Conservation (phyloP, 2,797 vertebrate genomes). For the Phoebastria nigripes region DNA sequence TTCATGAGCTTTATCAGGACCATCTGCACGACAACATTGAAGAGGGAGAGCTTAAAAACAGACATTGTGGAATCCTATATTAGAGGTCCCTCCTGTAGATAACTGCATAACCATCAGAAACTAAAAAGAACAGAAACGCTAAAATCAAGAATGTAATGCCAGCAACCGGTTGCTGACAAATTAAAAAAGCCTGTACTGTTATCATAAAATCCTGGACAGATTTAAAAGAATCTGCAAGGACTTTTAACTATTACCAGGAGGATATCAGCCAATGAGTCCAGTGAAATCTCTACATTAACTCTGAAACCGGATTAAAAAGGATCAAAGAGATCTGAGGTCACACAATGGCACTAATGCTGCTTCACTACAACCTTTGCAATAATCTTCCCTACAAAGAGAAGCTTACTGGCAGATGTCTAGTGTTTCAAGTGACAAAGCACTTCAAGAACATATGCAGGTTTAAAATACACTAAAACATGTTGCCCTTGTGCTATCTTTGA, state of each 20-base stretch:
- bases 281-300: not conserved
- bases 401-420: conserved; percentile 37
- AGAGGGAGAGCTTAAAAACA: not conserved
- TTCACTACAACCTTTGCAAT: not conserved
- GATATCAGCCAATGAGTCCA: not conserved
- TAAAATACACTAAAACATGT: conserved; percentile 48
- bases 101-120: not conserved
- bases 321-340: conserved; percentile 4
- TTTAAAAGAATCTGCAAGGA: not conserved
- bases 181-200: not conserved
- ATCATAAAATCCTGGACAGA: not conserved
- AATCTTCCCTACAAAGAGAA: not conserved
- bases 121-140: not conserved
- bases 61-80: not conserved
- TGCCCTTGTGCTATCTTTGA: conserved; percentile 46
- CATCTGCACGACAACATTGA: not conserved
- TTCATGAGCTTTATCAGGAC: not conserved
- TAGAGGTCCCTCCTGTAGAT: not conserved
- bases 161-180: not conserved
- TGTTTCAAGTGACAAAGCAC: conserved; percentile 46
- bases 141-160: not conserved
- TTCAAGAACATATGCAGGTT: conserved; percentile 32
- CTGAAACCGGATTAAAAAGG: not conserved
- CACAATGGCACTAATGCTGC: not conserved
- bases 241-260: not conserved